Conservation (phyloP, 2,113 vertebrate species). For the Apaloderma vittatum region DNA sequence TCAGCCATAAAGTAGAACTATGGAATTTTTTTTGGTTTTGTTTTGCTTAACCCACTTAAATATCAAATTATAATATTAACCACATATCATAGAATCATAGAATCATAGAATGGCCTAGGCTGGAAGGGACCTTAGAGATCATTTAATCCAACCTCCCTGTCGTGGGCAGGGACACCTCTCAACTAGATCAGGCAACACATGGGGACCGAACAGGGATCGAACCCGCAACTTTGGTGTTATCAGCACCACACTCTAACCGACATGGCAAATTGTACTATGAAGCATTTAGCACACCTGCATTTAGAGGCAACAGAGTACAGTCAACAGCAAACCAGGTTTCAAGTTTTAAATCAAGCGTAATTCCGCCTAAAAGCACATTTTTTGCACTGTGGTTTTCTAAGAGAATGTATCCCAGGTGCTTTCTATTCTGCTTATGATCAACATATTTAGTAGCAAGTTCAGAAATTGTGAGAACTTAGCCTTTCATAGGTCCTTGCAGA, state of each 20-base stretch:
- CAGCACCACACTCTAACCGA: no score
- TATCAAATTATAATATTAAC: neutral
- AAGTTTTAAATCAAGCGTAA: neutral
- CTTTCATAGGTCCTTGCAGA: neutral
- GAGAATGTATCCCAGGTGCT: neutral
- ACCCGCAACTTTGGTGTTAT: no score
- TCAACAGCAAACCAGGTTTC: neutral
- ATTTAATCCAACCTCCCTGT: no score
- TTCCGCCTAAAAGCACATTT: neutral
- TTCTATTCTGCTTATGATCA: neutral
- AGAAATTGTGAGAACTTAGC: neutral
- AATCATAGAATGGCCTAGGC: no score
- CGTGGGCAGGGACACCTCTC: no score
- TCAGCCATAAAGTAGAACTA: neutral
- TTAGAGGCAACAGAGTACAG: neutral
- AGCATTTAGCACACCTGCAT: neutral
- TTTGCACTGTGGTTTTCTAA: neutral
- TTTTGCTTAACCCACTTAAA: neutral
- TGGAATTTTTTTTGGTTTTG: neutral
- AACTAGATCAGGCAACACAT: no score
- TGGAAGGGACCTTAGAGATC: no score
- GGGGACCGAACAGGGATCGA: no score
- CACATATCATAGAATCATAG: no score
- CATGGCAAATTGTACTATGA: neutral
- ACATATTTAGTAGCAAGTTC: neutral